Evolutionary conservation across 2,113 vertebrate species (phyloP), one percentile per base, ranked within the genome.

Genomic region (Murina feae): DNA sequence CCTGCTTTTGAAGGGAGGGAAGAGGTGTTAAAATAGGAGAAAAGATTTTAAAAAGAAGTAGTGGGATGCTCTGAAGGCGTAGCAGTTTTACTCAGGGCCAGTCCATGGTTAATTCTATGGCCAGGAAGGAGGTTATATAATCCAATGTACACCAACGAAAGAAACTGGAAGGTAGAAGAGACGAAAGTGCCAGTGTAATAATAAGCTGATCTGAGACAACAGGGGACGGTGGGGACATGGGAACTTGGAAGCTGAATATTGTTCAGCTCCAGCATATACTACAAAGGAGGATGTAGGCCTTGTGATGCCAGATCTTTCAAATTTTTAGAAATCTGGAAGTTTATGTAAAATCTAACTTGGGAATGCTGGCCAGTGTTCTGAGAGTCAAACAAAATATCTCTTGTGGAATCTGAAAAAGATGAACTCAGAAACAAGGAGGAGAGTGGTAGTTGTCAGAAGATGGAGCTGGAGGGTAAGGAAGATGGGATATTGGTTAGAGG

Each of bases 291-390:
- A 53, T 6, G 5, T 23, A 90, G 78, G 9, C 2, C 13, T 44
- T 55, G 9, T 35, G 8, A 11, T 66, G 23, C 28, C 30, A 42
- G 51, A 42, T 28, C 78, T 39, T 89, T 89, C 53, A 25, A 9
- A 21, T 66, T 89, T 89, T 71, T 17, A 32, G 66, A 76, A 89
- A 44, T 86, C 49, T 78, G 30, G 49, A 93, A 63, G 39, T 79
- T 53, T 32, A 23, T 13, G 14, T 21, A 74, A 89, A 91, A 65
- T 82, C 37, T 65, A 37, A 17, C 87, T 84, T 79, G 32, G 23
- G n/a, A 80, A 63, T 90, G 2, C 20, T 76, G 49, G 83, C 5
- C n/a, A 37, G 28, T 25, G 37, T 71, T 84, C 71, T 55, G 74
- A 89, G 14, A 51, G 69, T n/a, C 66, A 72, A 75, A n/a, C 21